Percentiles rank a stretch among this genome's conserved stretches.
Evolutionary conservation across 1,140 invertebrate genomes (phyloP).

Genomic region (Drosophila sp.): DNA sequence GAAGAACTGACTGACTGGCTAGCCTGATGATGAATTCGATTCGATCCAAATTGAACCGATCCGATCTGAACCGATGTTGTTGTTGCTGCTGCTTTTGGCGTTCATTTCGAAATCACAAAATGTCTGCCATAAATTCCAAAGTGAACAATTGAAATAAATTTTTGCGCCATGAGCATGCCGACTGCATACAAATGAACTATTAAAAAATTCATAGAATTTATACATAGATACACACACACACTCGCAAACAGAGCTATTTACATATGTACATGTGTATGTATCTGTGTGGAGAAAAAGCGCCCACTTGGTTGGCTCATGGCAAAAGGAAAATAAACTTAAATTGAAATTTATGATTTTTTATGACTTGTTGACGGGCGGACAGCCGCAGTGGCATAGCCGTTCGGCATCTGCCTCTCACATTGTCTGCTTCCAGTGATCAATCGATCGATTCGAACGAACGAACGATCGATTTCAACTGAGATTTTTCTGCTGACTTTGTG

Average conservation of each 20-base stretch:
- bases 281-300: constrained; percentile 49
- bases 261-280: constrained; percentile 19
- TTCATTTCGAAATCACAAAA: constrained; percentile 80
- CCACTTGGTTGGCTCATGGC: constrained; percentile 57
- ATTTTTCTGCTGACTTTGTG: background rate
- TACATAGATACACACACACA: constrained; percentile 57
- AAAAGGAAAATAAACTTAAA: constrained; percentile 78
- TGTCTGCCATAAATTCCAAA: constrained; percentile 81
- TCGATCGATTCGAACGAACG: background rate
- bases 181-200: constrained; percentile 81
- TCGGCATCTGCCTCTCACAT: too few species aligned
- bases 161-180: constrained; percentile 77
- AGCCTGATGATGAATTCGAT: constrained; percentile 13
- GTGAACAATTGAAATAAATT: constrained; percentile 82
- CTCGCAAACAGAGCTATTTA: background rate
- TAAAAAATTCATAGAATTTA: constrained; percentile 81
- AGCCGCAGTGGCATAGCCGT: background rate
- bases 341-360: constrained; percentile 82
- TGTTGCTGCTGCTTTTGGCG: constrained; percentile 45
- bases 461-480: background rate
- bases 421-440: constrained; percentile 32
- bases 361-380: constrained; percentile 72
- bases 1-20: constrained; percentile 9
- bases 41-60: constrained; percentile 4
- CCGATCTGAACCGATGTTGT: constrained; percentile 14